These are phyloP conservation scores for Tuta absoluta DNA, from an alignment of 2,888 invertebrate genomes.

Conservation along the genomic window DNA sequence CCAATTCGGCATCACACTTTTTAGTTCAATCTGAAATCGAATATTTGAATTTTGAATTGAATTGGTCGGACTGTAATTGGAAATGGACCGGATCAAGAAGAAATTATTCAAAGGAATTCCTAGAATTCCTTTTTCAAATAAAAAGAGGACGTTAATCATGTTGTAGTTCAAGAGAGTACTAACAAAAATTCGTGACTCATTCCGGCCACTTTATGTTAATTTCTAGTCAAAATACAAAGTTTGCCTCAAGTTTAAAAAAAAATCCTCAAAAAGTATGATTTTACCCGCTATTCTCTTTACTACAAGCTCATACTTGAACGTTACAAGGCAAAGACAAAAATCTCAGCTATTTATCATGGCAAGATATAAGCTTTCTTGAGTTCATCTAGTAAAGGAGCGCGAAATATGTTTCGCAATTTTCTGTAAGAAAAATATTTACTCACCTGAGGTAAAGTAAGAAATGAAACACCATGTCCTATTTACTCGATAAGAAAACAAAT, in stretches of 20 bases:
- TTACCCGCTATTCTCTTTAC: slow-evolving; percentile 9
- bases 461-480: too few species aligned
- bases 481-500: too few species aligned
- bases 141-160: neutral
- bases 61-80: neutral
- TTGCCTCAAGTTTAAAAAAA: neutral
- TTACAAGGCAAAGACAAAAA: slow-evolving; percentile 30
- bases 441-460: too few species aligned
- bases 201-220: too few species aligned
- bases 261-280: neutral
- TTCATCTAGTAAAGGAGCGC: slow-evolving; percentile 29
- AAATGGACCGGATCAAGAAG: slow-evolving; percentile 3
- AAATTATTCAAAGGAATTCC: neutral
- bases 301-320: slow-evolving; percentile 4
- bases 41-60: slow-evolving; percentile 8
- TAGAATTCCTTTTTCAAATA: neutral
- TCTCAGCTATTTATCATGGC: slow-evolving; percentile 31
- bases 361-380: slow-evolving; percentile 32
- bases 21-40: neutral
- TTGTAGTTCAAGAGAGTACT: too few species aligned
- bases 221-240: too few species aligned
- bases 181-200: too few species aligned
- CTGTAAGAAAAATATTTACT: slow-evolving; percentile 1
- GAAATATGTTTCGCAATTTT: slow-evolving; percentile 26
- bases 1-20: neutral